Evolutionary conservation across 92 coral and sea anemone genomes (phyloP), one percentile per base, ranked within the genome.

Genomic region (Epizoanthus rinbou): DNA sequence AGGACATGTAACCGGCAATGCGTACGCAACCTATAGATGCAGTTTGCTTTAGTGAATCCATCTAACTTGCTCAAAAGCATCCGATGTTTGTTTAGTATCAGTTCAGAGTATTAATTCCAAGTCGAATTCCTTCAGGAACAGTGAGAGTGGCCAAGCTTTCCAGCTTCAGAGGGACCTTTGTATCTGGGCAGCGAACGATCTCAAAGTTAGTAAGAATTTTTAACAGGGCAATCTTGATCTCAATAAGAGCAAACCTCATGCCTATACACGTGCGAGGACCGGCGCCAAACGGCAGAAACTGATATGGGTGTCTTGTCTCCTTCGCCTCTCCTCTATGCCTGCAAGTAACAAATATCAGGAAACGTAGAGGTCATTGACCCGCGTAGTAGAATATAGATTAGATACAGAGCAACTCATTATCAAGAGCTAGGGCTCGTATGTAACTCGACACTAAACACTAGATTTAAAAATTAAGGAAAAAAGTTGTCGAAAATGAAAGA

Each of bases 181-280:
- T 92, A 78, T 89, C 89, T 0, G 93, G 87, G 57, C 85, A 84
- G 18, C 89, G 74, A 59, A 84, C 86, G 74, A 92, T 80, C 87
- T 81, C 88, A 85, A 84, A 92, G 74, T 89, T 74, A 52, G 75
- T 79, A 65, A 92, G 19, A 47, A 92, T 50, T 17, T 79, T 75
- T 69, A 78, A 9, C 47, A 92, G 54, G 2, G 82, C 91, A 19
- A 80, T 82, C 74, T 92, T 92, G 43, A 84, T 82, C 69, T 92
- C 93, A 33, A 84, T 23, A 52, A 89, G 69, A 22, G 95, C 81
- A 59, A 76, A 76, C 57, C 81, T 76, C 69, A 76, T 76, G 23
- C 81, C 81, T 31, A 76, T 76, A 41, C 81, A 76, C 10, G 57
- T 58, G 6, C 81, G 81, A 19, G 69, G 69, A 1, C 81, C 81